phyloP scores from a whole-genome alignment of 2,113 vertebrate genomes.

The Ictalurus punctatus region DNA sequence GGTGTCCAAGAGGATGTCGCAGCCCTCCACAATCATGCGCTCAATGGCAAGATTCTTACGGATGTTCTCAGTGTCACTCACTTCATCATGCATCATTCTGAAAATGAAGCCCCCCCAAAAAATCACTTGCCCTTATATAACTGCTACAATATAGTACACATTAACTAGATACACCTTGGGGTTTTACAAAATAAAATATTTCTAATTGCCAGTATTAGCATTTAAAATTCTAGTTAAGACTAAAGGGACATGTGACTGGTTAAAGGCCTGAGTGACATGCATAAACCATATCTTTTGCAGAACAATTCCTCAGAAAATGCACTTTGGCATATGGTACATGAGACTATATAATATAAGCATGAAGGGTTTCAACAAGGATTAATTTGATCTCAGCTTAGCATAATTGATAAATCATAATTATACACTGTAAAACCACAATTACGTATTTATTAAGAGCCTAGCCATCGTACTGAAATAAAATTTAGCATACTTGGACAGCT shows the following conservation, averaged over 20 bases:
- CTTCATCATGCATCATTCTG: slow-evolving; percentile 98
- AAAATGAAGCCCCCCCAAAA: neutral
- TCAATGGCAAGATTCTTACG: slow-evolving; percentile 97
- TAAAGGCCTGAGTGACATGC: neutral
- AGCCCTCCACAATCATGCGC: slow-evolving; percentile 95
- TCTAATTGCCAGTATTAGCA: neutral
- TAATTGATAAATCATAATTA: neutral
- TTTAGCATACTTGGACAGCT: slow-evolving; percentile 85
- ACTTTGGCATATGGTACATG: neutral
- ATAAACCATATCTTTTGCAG: neutral
- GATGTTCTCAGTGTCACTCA: slow-evolving; percentile 98
- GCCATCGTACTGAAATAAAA: neutral
- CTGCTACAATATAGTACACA: neutral
- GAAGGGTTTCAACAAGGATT: neutral
- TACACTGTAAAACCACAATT: neutral
- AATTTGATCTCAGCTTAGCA: neutral
- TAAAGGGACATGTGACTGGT: neutral
- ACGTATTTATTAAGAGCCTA: neutral
- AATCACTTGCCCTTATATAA: neutral
- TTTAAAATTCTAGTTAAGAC: neutral
- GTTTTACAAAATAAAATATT: neutral
- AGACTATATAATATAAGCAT: neutral
- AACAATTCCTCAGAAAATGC: neutral
- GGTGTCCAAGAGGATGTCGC: slow-evolving; percentile 94
- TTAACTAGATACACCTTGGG: neutral